A percentile compares a stretch with the other conserved stretches of the same genome.
These are phyloP conservation scores for Drosophila nikananu DNA, from an alignment of 1,140 invertebrate genomes.

Conservation along the genomic window DNA sequence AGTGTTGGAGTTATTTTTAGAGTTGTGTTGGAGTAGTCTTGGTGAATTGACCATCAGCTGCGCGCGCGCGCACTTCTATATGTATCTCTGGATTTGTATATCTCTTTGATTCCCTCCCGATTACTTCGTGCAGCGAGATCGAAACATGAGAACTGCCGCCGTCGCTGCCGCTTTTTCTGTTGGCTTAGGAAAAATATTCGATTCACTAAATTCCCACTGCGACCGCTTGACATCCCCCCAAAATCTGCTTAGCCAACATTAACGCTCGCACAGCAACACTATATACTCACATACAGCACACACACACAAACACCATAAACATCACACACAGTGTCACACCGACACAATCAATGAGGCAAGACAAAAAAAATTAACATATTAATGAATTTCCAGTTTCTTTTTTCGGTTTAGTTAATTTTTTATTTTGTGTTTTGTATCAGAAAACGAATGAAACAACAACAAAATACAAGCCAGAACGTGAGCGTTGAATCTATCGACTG, in stretches of 20 bases:
- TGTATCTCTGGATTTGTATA: neutral
- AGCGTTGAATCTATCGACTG: conserved; percentile 13
- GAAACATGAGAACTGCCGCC: conserved; percentile 30
- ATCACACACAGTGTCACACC: conserved; percentile 17
- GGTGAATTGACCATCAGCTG: conserved; percentile 22
- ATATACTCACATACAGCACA: conserved; percentile 4
- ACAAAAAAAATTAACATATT: conserved; percentile 78
- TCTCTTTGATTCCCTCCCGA: neutral
- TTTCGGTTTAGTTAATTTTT: conserved; percentile 54
- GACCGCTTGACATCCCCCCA: conserved; percentile 28
- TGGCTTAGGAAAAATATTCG: conserved; percentile 28
- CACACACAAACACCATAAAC: neutral
- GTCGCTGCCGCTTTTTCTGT: conserved; percentile 18
- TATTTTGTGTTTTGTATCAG: conserved; percentile 45
- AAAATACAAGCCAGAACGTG: conserved; percentile 21
- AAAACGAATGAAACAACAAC: conserved; percentile 11
- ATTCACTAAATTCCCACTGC: conserved; percentile 43
- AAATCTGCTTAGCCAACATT: conserved; percentile 52
- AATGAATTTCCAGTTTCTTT: conserved; percentile 80
- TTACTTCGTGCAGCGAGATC: conserved; percentile 25
- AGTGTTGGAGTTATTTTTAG: neutral
- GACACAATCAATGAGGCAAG: conserved; percentile 59
- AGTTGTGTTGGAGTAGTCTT: neutral
- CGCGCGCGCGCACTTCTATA: conserved; percentile 41
- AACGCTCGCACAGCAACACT: conserved; percentile 11